Evolutionary conservation across 2,797 vertebrate genomes (phyloP).

Genomic region (Acanthurus lineatus): DNA sequence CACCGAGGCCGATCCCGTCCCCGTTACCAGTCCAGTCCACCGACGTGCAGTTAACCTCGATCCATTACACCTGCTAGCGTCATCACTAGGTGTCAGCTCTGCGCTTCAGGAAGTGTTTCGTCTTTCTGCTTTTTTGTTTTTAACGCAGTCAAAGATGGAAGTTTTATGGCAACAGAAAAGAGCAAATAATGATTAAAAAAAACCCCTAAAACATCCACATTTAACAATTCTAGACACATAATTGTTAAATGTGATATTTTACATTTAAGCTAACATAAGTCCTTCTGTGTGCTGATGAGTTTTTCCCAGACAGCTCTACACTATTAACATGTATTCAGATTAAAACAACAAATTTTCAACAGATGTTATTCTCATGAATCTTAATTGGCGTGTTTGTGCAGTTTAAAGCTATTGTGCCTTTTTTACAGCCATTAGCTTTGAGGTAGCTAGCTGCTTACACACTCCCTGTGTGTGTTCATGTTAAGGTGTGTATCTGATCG

Average conservation of each 20-base stretch:
- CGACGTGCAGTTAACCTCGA: conserved; percentile 32
- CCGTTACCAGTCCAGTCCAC: conserved; percentile 42
- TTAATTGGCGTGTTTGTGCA: background rate
- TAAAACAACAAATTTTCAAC: background rate
- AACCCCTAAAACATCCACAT: too few relatives aligned
- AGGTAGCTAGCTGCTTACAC: background rate
- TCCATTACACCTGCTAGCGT: conserved; percentile 25
- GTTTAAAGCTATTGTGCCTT: background rate
- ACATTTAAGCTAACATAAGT: background rate
- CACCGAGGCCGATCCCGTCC: conserved; percentile 52
- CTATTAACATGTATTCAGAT: background rate
- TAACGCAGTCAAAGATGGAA: conserved; percentile 14
- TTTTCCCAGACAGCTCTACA: background rate
- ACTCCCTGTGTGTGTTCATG: background rate
- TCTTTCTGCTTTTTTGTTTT: conserved; percentile 42
- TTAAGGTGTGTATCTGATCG: too few relatives aligned
- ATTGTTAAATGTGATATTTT: background rate
- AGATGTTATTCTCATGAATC: background rate
- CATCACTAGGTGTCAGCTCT: conserved; percentile 36
- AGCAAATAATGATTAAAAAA: background rate
- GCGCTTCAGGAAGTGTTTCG: conserved; percentile 17
- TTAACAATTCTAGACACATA: too few relatives aligned
- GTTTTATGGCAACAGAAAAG: background rate
- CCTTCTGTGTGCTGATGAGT: background rate
- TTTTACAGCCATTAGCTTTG: background rate